Base-by-base conservation (phyloP, 2,797 vertebrate species). In the Urophycis tenuis region DNA sequence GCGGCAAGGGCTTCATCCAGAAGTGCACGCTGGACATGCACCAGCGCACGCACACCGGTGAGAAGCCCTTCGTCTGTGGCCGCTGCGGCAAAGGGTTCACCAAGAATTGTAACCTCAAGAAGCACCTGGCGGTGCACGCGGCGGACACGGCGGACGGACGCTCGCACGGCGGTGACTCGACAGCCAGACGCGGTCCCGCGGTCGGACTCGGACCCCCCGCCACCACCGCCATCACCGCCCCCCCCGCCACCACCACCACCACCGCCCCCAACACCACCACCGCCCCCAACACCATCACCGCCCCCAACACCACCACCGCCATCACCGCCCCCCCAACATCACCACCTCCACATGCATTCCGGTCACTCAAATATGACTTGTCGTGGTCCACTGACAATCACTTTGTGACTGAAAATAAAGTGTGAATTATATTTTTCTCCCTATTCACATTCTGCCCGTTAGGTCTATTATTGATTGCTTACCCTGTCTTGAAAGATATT, bases 11-110 rank as follows among this genome's bases (percentile, higher is more conserved):
- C 25, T 94, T 93, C 31, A 93, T 93, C 77, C 93, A 94, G 87
- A 93, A 94, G 81, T 94, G 93, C 79, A 93, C 92, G n/a, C 89
- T 93, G 0, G 93, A 94, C 72, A 93, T 93, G 92, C 92, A 94
- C 80, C 90, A 92, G 81, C 90, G 92, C 12, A 94, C 92, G 60
- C 93, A 94, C 91, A 94, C 92, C 0, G 93, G 93, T 77, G 93
- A 94, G 81, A 93, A 92, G 75, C 93, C 93, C 8, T 94, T 91
- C 85, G 84, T 89, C 73, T 94, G 93, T 79, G 69, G 82, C 2
- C 90, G 91, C 75, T 94, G 92, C 83, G 93, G 92, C 2, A 94
- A 93, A 67, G 87, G 92, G 0, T 87, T 89, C 29, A 89, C 91
- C 0, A 90, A 91, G 75, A 88, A 92, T 79, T 92, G 86, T 33